Evolutionary conservation across 2,888 invertebrate genomes (phyloP).

Genomic region (Synergus gifuensis): DNA sequence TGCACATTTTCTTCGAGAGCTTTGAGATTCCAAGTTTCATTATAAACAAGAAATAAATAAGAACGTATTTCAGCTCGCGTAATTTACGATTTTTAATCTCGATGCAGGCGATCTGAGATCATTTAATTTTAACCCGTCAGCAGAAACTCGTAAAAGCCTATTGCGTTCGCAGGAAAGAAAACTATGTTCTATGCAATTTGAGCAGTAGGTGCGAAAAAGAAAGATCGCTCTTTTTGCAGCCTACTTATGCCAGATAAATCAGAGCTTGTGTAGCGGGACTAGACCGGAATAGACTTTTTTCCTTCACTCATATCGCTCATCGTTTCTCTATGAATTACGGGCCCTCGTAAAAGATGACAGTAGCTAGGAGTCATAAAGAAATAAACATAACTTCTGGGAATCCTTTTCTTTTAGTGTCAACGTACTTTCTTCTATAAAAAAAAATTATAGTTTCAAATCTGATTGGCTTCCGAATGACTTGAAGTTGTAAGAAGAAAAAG

Average conservation of each 20-base stretch:
- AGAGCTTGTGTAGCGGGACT: constrained; percentile 53
- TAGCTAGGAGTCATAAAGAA: constrained; percentile 39
- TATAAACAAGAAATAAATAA: background rate
- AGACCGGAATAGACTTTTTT: constrained; percentile 45
- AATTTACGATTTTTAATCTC: constrained; percentile 1
- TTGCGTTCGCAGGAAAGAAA: background rate
- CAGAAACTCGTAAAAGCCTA: background rate
- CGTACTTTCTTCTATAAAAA: background rate
- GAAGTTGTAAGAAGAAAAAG: too few relatives aligned
- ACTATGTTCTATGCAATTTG: background rate
- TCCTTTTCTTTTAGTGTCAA: background rate
- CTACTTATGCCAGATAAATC: constrained; percentile 51
- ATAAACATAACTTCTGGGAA: constrained; percentile 42
- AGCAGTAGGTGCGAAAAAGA: constrained; percentile 34
- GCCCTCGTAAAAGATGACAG: constrained; percentile 43
- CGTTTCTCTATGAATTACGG: constrained; percentile 44
- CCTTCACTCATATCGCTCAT: constrained; percentile 36
- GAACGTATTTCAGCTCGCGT: background rate
- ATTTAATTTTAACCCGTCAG: background rate
- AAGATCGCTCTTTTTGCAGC: constrained; percentile 15
- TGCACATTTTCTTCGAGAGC: background rate
- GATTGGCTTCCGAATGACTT: too few relatives aligned
- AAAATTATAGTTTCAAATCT: too few relatives aligned
- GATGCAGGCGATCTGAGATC: background rate
- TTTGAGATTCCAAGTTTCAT: background rate